phyloP scores from a whole-genome alignment of 2,888 invertebrate species.

The Rapana venosa region DNA sequence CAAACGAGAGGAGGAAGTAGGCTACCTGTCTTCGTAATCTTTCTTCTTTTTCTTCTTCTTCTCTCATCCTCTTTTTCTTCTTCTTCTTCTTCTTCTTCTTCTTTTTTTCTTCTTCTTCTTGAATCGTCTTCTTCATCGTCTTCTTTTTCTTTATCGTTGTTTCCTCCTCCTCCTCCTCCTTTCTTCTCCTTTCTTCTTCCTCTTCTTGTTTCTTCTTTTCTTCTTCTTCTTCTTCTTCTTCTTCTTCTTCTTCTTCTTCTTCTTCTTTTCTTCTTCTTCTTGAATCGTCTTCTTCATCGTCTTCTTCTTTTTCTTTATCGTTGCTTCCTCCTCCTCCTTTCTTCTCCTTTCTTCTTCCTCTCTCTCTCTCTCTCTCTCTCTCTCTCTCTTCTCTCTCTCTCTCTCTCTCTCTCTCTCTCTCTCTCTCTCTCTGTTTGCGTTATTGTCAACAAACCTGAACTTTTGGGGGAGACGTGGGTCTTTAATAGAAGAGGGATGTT shows the following conservation, averaged over 20 bases:
- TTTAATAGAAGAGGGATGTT: too few species aligned
- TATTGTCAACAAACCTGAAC: too few species aligned
- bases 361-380: slow-evolving; percentile 8
- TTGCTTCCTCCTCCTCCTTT: neutral
- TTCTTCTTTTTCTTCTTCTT: neutral
- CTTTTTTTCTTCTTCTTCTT: neutral
- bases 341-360: neutral
- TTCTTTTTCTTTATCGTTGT: neutral
- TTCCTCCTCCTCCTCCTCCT: neutral
- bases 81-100: neutral
- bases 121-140: neutral
- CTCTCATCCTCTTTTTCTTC: neutral
- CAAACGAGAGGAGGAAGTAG: too few species aligned
- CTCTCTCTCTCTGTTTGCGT: neutral
- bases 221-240: neutral
- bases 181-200: neutral
- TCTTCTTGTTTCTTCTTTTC: neutral
- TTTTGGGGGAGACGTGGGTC: too few species aligned
- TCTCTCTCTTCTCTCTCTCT: neutral
- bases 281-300: neutral
- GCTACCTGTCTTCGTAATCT: neutral
- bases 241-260: neutral
- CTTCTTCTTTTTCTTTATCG: neutral
- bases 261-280: neutral
- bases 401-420: slow-evolving; percentile 1